Evolutionary conservation across 2,113 vertebrate species (phyloP).

Genomic region (Peromyscus californicus): DNA sequence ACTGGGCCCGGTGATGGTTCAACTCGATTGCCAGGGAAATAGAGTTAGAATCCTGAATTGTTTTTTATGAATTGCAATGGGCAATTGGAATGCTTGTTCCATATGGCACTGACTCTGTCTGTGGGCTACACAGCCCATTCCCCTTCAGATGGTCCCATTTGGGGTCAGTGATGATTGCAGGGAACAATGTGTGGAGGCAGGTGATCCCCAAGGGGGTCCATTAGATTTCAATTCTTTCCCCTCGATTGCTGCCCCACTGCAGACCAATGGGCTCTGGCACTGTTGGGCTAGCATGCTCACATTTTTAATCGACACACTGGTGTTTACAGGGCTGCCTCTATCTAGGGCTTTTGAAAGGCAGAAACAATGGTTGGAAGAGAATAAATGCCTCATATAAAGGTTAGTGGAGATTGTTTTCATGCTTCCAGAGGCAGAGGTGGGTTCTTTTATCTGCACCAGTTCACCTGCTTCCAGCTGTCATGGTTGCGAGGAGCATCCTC

Average conservation of each 20-base stretch:
- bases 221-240: slow-evolving; percentile 55
- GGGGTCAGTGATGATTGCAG: slow-evolving; percentile 75
- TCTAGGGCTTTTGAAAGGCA: slow-evolving; percentile 51
- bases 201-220: slow-evolving; percentile 69
- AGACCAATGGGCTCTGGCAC: slow-evolving; percentile 1
- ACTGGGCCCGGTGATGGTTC: slow-evolving; percentile 73
- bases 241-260: not conserved
- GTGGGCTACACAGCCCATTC: slow-evolving; percentile 46
- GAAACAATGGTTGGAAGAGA: slow-evolving; percentile 74
- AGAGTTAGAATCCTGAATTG: slow-evolving; percentile 75
- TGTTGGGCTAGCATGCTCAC: not conserved
- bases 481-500: not conserved
- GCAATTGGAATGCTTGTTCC: slow-evolving; percentile 69
- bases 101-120: slow-evolving; percentile 66
- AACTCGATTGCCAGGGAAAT: slow-evolving; percentile 78
- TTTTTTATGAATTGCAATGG: slow-evolving; percentile 71
- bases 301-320: slow-evolving; percentile 63
- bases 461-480: slow-evolving; percentile 80
- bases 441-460: slow-evolving; percentile 73
- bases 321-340: slow-evolving; percentile 64
- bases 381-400: slow-evolving; percentile 75
- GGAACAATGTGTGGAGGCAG: slow-evolving; percentile 64
- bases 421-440: slow-evolving; percentile 62
- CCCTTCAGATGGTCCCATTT: slow-evolving; percentile 75
- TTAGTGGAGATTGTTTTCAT: slow-evolving; percentile 71